Evolutionary conservation across 1,140 invertebrate genomes (phyloP).

Genomic region (Hydropsyche tenuis): DNA sequence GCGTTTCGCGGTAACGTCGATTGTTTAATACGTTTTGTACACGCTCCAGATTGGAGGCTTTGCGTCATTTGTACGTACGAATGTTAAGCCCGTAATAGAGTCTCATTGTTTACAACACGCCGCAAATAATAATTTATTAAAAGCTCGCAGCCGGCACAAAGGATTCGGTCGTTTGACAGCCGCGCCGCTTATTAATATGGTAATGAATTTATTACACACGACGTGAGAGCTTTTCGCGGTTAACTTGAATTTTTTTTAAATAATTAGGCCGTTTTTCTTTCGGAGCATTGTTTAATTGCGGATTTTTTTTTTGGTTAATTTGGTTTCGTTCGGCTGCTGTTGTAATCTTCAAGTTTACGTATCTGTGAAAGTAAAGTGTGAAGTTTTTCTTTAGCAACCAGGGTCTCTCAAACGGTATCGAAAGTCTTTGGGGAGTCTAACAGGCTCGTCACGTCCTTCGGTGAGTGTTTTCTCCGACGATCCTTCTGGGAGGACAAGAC

Average conservation of each 20-base stretch:
- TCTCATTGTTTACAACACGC: background rate
- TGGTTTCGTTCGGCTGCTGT: too few species aligned
- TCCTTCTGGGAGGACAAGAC: background rate
- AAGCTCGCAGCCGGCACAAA: conserved; percentile 4
- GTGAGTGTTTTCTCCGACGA: conserved; percentile 12
- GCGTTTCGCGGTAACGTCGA: too few species aligned
- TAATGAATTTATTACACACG: background rate
- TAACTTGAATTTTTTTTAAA: too few species aligned
- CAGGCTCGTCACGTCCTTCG: background rate
- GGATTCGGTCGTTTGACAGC: conserved; percentile 8
- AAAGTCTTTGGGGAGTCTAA: background rate
- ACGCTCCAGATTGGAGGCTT: too few species aligned
- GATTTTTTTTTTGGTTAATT: too few species aligned
- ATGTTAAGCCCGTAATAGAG: conserved; percentile 5
- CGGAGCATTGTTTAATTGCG: too few species aligned
- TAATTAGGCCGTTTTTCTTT: too few species aligned
- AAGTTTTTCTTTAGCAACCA: too few species aligned
- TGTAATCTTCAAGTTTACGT: too few species aligned
- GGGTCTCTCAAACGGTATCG: too few species aligned
- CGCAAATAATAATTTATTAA: conserved; percentile 10
- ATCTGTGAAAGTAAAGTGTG: too few species aligned
- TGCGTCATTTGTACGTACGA: background rate
- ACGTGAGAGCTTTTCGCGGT: background rate
- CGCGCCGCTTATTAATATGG: conserved; percentile 12
- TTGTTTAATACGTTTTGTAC: too few species aligned